Evolutionary conservation across 1,140 invertebrate species (phyloP).

Genomic region (Drosophila guanche): DNA sequence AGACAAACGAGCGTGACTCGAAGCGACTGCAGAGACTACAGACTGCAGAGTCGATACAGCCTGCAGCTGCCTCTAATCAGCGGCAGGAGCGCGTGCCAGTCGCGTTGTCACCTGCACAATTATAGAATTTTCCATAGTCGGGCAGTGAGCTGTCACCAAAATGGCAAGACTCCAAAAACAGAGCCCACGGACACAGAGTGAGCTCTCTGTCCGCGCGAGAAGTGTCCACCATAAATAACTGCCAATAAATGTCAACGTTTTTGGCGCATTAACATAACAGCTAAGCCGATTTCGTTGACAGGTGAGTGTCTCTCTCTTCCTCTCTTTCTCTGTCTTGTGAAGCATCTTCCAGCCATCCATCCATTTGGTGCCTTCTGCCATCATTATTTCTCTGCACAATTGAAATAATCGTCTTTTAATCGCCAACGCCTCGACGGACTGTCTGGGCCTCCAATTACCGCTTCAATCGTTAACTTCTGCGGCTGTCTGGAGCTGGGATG

Average conservation of each 20-base stretch:
- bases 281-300: constrained; percentile 74
- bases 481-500: constrained; percentile 18
- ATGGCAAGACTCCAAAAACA: constrained; percentile 67
- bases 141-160: constrained; percentile 44
- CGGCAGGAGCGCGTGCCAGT: constrained; percentile 69
- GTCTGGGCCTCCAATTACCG: constrained; percentile 63
- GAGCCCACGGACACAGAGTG: constrained; percentile 1
- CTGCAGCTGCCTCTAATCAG: constrained; percentile 59
- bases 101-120: constrained; percentile 71
- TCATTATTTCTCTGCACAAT: constrained; percentile 59
- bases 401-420: constrained; percentile 79
- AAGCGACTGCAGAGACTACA: constrained; percentile 19
- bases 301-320: constrained; percentile 37
- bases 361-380: constrained; percentile 12
- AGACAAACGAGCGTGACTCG: constrained; percentile 36
- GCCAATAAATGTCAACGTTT: constrained; percentile 78
- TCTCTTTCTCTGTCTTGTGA: constrained; percentile 6
- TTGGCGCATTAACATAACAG: constrained; percentile 77
- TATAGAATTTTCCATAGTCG: constrained; percentile 60
- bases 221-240: constrained; percentile 72
- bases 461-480: constrained; percentile 48
- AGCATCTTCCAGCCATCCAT: constrained; percentile 37
- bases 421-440: constrained; percentile 65
- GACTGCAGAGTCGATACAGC: constrained; percentile 19
- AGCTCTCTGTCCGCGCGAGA: constrained; percentile 12